phyloP scores from a whole-genome alignment of 2,113 vertebrate genomes.

The Cyanocitta stelleri region DNA sequence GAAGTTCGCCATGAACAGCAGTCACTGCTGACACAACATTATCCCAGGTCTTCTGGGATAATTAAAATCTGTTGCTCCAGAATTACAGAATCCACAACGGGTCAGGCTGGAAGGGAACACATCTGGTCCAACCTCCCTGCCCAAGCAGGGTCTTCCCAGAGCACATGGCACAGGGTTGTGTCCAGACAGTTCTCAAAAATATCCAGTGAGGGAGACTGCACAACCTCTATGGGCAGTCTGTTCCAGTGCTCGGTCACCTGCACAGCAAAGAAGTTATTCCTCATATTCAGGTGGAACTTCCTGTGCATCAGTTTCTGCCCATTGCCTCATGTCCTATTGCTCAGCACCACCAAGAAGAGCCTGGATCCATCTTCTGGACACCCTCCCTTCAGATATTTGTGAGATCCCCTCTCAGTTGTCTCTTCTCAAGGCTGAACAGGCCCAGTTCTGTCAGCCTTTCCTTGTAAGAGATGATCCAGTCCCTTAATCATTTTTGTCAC shows the following conservation, averaged over 20 bases:
- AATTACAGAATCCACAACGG: background rate
- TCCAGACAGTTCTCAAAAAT: background rate
- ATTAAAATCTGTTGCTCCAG: background rate
- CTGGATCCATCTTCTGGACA: background rate
- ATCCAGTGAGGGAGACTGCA: background rate
- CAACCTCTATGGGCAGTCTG: background rate
- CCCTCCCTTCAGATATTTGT: background rate
- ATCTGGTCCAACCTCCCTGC: background rate
- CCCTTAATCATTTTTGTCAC: background rate
- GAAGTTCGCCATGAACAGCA: background rate
- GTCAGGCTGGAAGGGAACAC: background rate
- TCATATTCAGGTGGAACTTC: background rate
- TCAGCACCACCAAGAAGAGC: background rate
- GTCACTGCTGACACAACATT: background rate
- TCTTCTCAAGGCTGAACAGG: background rate
- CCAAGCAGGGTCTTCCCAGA: background rate
- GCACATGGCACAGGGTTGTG: background rate
- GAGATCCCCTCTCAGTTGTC: background rate
- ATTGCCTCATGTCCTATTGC: background rate
- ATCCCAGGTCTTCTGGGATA: background rate
- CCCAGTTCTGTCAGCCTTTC: background rate
- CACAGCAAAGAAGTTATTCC: background rate
- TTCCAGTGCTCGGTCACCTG: rapidly evolving
- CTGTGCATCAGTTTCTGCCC: background rate
- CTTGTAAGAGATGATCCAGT: background rate